Conservation (phyloP, 2,888 invertebrate species). For the Agrochola macilenta region DNA sequence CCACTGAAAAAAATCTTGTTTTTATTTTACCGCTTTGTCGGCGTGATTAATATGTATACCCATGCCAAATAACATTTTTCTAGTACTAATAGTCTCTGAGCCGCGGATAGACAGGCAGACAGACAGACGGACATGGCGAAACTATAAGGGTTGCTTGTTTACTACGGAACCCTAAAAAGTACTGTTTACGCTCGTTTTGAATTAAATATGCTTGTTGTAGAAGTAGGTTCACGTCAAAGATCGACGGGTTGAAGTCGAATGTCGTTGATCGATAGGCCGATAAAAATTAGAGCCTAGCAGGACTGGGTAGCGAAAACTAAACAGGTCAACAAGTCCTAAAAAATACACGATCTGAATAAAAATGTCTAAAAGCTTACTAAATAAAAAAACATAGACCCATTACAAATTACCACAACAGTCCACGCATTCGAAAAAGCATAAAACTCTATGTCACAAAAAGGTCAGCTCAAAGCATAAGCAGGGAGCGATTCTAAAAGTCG, state of each 20-base stretch:
- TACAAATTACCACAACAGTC: conserved; percentile 13
- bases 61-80: too few relatives aligned
- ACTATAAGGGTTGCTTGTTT: too few relatives aligned
- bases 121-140: too few relatives aligned
- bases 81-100: too few relatives aligned
- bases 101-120: too few relatives aligned
- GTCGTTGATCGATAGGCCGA: neutral
- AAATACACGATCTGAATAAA: conserved; percentile 14
- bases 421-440: conserved; percentile 24
- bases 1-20: too few relatives aligned
- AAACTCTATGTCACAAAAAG: conserved; percentile 54
- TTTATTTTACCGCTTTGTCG: too few relatives aligned
- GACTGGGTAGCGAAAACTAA: neutral
- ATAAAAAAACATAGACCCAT: conserved; percentile 12
- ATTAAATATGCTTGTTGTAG: neutral
- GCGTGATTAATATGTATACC: too few relatives aligned
- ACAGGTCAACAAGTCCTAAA: conserved; percentile 5
- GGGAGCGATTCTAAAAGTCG: conserved; percentile 62
- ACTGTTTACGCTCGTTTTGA: neutral
- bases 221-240: neutral
- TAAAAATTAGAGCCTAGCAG: neutral
- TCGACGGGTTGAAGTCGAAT: neutral
- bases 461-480: conserved; percentile 57
- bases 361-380: conserved; percentile 4
- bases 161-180: too few relatives aligned